Base-by-base conservation (phyloP, 2,888 invertebrate genomes). In the Apamea anceps region DNA sequence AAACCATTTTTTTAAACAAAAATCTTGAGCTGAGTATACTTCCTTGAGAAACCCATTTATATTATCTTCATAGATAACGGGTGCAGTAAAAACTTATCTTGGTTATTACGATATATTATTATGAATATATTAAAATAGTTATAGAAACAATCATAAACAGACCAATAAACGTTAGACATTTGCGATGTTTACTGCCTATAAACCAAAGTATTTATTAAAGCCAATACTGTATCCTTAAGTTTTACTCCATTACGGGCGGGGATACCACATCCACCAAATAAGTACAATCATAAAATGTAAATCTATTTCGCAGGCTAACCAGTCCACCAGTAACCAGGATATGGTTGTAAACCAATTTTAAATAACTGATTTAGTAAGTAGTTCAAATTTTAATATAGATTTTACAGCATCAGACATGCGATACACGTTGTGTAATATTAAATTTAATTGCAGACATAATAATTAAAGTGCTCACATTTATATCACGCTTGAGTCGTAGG, bases 381-480 rank as follows among this genome's bases (percentile, higher is more conserved):
- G 68, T 85, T 80, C 45, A 76, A 66, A 78, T 72, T 70, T 80
- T 72, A 77, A 72, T 84, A 84, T 80, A 70, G 48, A 81, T 67
- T 85, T 83, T 75, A 81, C 77, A 80, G 37, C 54, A 80, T 77
- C 54, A 68, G 80, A 86, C 80, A 86, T 77, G 77, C 75, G 68
- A 86, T 84, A 57, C 73, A 85, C 37, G 84, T 84, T 77, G 32
- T 37, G 67, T 76, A 51, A 78, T 83, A 89, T 87, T 83, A 84
- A 87, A 84, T 81, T 85, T 88, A 89, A 90, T 89, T 86, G 78
- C 75, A 80, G 68, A 80, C 73, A 80, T 85, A 88, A 85, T 89
- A 87, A 87, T 86, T 86, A 83, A 86, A 85, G 72, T 82, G 87
- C 95, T 95, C 92, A 96, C 96, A 95, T 96, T 95, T 95, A 96